Percentiles rank a stretch among this genome's conserved stretches.
These are phyloP conservation scores for Cetoscarus ocellatus DNA, from an alignment of 2,797 vertebrate genomes.

Conservation along the genomic window DNA sequence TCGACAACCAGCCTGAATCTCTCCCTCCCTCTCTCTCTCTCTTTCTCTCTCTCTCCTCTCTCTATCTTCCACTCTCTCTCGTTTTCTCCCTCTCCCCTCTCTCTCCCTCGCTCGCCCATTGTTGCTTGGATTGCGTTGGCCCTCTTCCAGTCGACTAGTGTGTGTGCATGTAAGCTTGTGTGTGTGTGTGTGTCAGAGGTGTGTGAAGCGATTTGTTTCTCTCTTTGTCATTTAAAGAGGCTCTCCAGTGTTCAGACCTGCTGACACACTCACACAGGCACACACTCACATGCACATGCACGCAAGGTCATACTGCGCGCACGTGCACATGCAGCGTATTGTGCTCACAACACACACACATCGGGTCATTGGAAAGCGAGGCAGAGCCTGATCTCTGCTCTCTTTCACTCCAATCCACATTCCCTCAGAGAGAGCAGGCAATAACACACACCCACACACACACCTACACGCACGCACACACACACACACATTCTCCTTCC, in stretches of 20 bases:
- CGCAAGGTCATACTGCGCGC: constrained; percentile 8
- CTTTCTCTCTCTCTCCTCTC: constrained; percentile 19
- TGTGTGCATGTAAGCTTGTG: constrained; percentile 18
- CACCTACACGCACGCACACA: constrained; percentile 34
- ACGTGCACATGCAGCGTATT: neutral
- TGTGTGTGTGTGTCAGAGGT: constrained; percentile 31
- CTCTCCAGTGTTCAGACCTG: constrained; percentile 43
- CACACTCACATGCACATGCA: constrained; percentile 18
- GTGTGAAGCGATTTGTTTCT: constrained; percentile 60
- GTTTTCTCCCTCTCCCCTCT: constrained; percentile 15
- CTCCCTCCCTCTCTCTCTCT: constrained; percentile 6
- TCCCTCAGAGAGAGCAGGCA: constrained; percentile 50
- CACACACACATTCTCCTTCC: constrained; percentile 13
- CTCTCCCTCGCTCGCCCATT: constrained; percentile 30
- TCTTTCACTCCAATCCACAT: constrained; percentile 52
- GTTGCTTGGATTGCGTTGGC: constrained; percentile 38
- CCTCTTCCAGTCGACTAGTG: constrained; percentile 18
- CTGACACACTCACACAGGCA: constrained; percentile 25
- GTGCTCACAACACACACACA: constrained; percentile 15
- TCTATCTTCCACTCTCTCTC: constrained; percentile 11
- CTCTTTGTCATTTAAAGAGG: constrained; percentile 63
- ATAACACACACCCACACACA: constrained; percentile 34
- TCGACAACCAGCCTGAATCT: constrained; percentile 7
- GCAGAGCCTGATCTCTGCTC: constrained; percentile 55
- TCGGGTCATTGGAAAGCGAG: constrained; percentile 50